Base-by-base conservation (phyloP, 2,888 invertebrate genomes). In the Pharmacophagus antenor region DNA sequence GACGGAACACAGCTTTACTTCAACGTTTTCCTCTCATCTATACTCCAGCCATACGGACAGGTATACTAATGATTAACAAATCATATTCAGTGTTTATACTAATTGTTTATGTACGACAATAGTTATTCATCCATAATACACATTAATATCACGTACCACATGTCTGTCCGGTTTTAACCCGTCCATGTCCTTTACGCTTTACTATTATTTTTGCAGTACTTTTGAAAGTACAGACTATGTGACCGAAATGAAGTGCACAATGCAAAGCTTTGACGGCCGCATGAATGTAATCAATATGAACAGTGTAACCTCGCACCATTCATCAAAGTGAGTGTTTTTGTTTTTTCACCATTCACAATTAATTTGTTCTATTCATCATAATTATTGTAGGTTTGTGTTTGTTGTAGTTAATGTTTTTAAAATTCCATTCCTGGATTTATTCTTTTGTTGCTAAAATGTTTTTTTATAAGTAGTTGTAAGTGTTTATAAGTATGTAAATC, bases 161-260 rank as follows among this genome's bases (percentile, higher is more conserved):
- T 60, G 47, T 60, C 54, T 63, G 62, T 63, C 61, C 62, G 18
- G 60, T 68, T 57, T 62, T 58, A 18, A 20, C 42, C 42, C 42
- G 62, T 56, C 63, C 53, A 44, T 56, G 63, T 68, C 67, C 69
- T 73, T 77, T 75, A 80, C 75, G 84, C 84, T 84, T 85, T 12
- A 65, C 67, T 79, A 81, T 87, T 87, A 85, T 89, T 84, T 84
- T 86, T 88, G 85, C 90, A 90, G 89, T 88, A 84, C 84, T 86
- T 89, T 88, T 88, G 87, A 89, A 83, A 88, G 88, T 87, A 85
- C 88, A 84, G 89, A 89, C 79, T 82, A 80, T 88, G 81, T 89
- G 83, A 87, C 82, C 74, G 89, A 88, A 83, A 74, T 71, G 67
- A 85, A 84, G 81, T 83, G 85, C 82, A 85, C 86, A 71, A 72